Base-by-base conservation (phyloP, 2,888 invertebrate genomes). In the Mactromeris polynyma region DNA sequence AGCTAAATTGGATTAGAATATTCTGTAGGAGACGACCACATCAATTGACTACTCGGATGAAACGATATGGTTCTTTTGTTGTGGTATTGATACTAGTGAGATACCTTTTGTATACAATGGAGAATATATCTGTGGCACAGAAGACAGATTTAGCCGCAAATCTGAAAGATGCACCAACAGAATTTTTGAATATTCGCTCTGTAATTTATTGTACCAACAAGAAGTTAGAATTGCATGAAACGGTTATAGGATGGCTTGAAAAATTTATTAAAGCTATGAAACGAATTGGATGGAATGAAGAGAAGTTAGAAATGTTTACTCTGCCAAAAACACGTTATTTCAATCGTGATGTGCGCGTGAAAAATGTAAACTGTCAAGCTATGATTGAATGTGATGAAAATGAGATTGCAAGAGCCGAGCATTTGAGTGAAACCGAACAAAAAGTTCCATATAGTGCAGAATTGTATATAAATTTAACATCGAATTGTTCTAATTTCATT, bases 381-480 rank as follows among this genome's bases (percentile, higher is more conserved):
- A n/a, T 95, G 1, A 89, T 95, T 2, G 85, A 87, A 26, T 90
- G 90, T 6, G 89, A 94, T 51, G 38, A 85, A 54, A 21, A 58
- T 4, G 82, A 82, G 26, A 36, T 54, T 1, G n/a, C 14, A 40
- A 82, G 26, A 38, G 82, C 82, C 6, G 64, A 69, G 40, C 54
- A 69, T n/a, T 17, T 82, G 6, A 33, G 26, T 3, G 11, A 38
- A 36, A 33, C 3, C 33, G 1, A 38, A 21, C 36, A 36, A n/a
- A 58, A 82, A 26, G 14, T n/a, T 19, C 36, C 58, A 31, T 17
- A 21, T 2, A 33, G 21, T 46, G 21, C 38, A n/a, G 33, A 58
- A 14, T 51, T 80, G 21, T 93, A 85, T 36, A 85, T 88, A 17
- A 46, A 85, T 1, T 38, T 85, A 54, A 85, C 92, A 1, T 33